These are phyloP conservation scores for Gambusia holbrooki DNA, from an alignment of 2,113 vertebrate genomes.

Conservation along the genomic window DNA sequence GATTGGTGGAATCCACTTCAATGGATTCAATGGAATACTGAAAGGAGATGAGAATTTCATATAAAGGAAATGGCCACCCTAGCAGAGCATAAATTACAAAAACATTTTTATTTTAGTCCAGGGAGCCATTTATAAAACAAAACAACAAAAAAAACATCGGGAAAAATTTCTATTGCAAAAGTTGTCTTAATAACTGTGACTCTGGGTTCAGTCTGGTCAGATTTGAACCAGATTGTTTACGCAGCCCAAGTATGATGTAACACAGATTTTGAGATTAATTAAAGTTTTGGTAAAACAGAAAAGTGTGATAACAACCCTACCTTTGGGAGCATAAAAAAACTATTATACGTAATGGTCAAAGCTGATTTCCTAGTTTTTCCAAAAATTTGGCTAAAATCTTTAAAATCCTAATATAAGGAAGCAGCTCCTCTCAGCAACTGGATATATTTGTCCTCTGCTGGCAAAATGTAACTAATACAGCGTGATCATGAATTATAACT, in stretches of 20 bases:
- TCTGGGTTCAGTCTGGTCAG: too few species aligned
- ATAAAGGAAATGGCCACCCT: too few species aligned
- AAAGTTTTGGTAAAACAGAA: not conserved
- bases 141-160: too few species aligned
- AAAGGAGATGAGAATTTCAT: too few species aligned
- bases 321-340: not conserved
- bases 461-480: not conserved
- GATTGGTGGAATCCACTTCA: too few species aligned
- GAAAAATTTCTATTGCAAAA: too few species aligned
- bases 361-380: not conserved
- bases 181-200: too few species aligned
- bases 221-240: too few species aligned
- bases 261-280: not conserved
- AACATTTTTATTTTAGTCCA: too few species aligned
- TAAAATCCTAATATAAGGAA: not conserved
- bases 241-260: not conserved
- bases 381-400: not conserved
- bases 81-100: too few species aligned
- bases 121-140: too few species aligned
- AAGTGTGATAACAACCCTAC: not conserved
- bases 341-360: not conserved
- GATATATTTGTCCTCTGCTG: not conserved
- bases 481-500: slow-evolving; percentile 51
- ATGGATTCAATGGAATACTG: too few species aligned
- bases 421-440: not conserved